phyloP scores from a whole-genome alignment of 2,888 invertebrate species.

The Eustalomyia histrio region DNA sequence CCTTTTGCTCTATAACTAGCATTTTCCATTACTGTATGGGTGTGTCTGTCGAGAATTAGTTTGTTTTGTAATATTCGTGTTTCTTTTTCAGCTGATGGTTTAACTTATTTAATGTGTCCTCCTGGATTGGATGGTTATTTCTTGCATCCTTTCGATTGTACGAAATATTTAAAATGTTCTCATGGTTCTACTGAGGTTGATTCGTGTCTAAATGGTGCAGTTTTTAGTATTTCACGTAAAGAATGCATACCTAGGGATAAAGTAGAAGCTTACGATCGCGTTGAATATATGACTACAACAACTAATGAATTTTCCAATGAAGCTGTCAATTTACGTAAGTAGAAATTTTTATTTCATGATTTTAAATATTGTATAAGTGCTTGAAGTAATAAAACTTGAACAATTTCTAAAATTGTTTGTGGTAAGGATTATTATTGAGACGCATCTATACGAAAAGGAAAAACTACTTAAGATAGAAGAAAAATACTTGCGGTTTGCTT shows the following conservation, averaged over 20 bases:
- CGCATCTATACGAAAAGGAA: too few relatives aligned
- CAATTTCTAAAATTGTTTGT: too few relatives aligned
- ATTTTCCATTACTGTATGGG: too few relatives aligned
- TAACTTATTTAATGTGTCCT: conserved; percentile 78
- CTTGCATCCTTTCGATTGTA: conserved; percentile 81
- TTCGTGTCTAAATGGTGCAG: conserved; percentile 83
- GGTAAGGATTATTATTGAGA: too few relatives aligned
- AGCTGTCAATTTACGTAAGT: conserved; percentile 49
- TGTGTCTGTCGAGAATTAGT: too few relatives aligned
- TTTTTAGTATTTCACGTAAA: conserved; percentile 82
- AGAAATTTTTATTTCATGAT: background rate
- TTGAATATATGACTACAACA: conserved; percentile 71
- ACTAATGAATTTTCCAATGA: conserved; percentile 69
- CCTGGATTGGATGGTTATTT: conserved; percentile 80
- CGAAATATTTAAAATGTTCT: conserved; percentile 84
- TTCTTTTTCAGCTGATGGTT: conserved; percentile 44
- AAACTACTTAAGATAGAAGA: too few relatives aligned
- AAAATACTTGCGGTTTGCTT: too few relatives aligned
- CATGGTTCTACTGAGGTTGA: conserved; percentile 82
- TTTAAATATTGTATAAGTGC: too few relatives aligned
- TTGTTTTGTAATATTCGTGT: background rate
- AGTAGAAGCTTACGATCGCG: conserved; percentile 78
- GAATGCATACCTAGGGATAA: conserved; percentile 82
- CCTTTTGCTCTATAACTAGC: too few relatives aligned
- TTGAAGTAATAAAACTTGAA: too few relatives aligned